Percentiles rank a stretch among this genome's conserved stretches.
Conservation (phyloP, 2,113 vertebrate genomes). For the Ginglymostoma cirratum region DNA sequence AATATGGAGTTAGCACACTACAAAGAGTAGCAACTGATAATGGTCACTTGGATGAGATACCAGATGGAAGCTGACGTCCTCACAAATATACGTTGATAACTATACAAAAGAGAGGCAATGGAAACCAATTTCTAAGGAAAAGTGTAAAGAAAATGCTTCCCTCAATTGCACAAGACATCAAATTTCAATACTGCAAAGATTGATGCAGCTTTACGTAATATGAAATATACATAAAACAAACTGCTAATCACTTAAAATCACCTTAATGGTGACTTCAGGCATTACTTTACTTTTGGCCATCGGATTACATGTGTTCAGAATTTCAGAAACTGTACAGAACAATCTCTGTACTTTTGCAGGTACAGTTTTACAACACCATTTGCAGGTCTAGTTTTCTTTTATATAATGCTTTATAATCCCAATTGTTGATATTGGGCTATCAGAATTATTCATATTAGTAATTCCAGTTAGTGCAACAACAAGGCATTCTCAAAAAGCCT, state of each 20-base stretch:
- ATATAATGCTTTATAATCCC: background rate
- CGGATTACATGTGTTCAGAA: background rate
- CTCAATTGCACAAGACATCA: background rate
- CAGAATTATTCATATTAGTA: background rate
- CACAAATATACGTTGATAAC: background rate
- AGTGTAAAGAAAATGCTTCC: background rate
- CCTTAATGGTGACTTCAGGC: background rate
- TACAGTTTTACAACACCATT: too few species aligned
- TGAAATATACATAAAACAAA: background rate
- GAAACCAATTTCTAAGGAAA: background rate
- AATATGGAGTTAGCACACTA: background rate
- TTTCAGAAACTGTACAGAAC: background rate
- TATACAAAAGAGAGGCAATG: background rate
- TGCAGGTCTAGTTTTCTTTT: background rate
- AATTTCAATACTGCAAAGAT: background rate
- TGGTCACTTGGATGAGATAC: background rate
- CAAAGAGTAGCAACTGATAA: background rate
- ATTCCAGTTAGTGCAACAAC: background rate
- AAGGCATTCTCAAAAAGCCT: background rate
- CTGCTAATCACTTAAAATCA: too few species aligned
- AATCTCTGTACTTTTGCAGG: background rate
- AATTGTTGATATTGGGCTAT: background rate
- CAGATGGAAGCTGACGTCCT: background rate
- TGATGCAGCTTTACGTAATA: background rate
- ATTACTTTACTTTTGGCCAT: background rate